These are phyloP conservation scores for Tenthredo mesomela DNA, from an alignment of 2,888 invertebrate species.

Conservation along the genomic window DNA sequence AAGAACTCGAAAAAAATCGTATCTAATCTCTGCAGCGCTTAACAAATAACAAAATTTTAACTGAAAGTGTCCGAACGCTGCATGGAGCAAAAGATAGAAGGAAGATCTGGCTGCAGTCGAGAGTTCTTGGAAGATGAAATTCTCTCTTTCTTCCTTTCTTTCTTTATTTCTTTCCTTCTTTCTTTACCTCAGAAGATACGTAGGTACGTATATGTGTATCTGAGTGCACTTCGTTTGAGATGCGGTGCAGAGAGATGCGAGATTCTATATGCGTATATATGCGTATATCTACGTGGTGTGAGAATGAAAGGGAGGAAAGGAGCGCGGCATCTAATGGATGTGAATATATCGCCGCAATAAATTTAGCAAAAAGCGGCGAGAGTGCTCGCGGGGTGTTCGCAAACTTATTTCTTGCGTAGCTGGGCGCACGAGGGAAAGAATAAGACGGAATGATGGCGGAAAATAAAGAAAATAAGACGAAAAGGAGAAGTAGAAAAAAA, in stretches of 20 bases:
- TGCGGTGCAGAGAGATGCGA: background rate
- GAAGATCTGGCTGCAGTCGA: background rate
- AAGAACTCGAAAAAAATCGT: background rate
- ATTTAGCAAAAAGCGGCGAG: slow-evolving; percentile 74
- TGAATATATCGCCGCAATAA: slow-evolving; percentile 78
- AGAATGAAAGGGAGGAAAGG: slow-evolving; percentile 61
- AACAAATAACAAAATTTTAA: background rate
- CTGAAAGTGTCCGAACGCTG: background rate
- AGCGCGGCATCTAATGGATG: slow-evolving; percentile 76
- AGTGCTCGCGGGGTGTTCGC: slow-evolving; percentile 53
- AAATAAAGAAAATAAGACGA: slow-evolving; percentile 53
- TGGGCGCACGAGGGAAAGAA: slow-evolving; percentile 47
- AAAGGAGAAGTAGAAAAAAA: slow-evolving; percentile 39
- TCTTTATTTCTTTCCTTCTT: background rate
- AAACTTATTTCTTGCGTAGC: slow-evolving; percentile 45
- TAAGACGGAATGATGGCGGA: slow-evolving; percentile 50
- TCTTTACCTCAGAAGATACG: background rate
- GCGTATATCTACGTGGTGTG: slow-evolving; percentile 60
- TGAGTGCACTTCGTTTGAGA: slow-evolving; percentile 2
- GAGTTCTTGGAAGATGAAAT: slow-evolving; percentile 28
- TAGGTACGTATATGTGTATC: background rate
- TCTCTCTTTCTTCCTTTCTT: background rate
- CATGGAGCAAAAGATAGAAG: background rate
- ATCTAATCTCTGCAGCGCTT: slow-evolving; percentile 25
- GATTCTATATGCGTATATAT: slow-evolving; percentile 58